phyloP scores from a whole-genome alignment of 2,888 invertebrate genomes.

The Itoplectis maculator region DNA sequence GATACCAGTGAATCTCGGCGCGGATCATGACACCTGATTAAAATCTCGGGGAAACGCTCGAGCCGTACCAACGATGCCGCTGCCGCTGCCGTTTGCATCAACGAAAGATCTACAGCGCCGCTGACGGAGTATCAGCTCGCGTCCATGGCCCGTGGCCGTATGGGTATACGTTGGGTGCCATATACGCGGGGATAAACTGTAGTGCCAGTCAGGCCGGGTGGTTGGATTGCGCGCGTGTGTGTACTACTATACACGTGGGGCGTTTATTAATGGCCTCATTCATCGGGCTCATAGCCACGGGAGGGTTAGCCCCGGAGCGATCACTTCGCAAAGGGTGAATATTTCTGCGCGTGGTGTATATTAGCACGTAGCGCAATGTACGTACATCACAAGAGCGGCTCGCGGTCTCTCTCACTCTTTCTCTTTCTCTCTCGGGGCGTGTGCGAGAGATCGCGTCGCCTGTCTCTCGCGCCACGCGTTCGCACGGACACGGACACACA shows the following conservation, averaged over 20 bases:
- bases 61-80: too few species aligned
- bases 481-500: slow-evolving; percentile 38
- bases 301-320: slow-evolving; percentile 67
- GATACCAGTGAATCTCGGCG: slow-evolving; percentile 55
- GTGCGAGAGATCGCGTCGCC: slow-evolving; percentile 53
- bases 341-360: slow-evolving; percentile 65
- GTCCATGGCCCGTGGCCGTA: slow-evolving; percentile 53
- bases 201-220: too few species aligned
- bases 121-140: slow-evolving; percentile 63
- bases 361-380: slow-evolving; percentile 50
- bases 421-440: slow-evolving; percentile 47
- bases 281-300: slow-evolving; percentile 67
- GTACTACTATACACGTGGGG: slow-evolving; percentile 55
- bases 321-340: slow-evolving; percentile 68
- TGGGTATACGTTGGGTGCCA: slow-evolving; percentile 46
- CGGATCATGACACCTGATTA: slow-evolving; percentile 62
- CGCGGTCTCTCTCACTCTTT: too few species aligned
- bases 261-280: slow-evolving; percentile 69
- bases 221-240: too few species aligned
- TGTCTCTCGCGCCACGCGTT: slow-evolving; percentile 43
- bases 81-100: slow-evolving; percentile 23
- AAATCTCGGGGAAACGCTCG: slow-evolving; percentile 50
- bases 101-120: slow-evolving; percentile 62
- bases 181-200: slow-evolving; percentile 30
- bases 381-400: slow-evolving; percentile 60